A percentile compares a stretch with the other conserved stretches of the same genome.
These are phyloP conservation scores for Drosophila mayaguana DNA, from an alignment of 2,888 invertebrate genomes.

Conservation along the genomic window DNA sequence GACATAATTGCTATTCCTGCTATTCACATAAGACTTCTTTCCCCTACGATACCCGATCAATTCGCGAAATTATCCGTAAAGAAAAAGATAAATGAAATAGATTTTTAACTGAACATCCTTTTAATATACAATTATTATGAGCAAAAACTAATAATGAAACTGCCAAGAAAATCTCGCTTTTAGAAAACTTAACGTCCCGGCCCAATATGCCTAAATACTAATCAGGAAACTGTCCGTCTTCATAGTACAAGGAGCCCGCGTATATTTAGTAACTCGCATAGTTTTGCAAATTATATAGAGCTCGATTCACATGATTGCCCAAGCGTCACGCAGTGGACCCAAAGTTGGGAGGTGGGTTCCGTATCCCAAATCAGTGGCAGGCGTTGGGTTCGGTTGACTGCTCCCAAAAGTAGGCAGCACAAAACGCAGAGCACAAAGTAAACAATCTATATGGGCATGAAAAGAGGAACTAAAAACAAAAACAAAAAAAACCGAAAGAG, in stretches of 20 bases:
- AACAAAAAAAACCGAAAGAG: constrained; percentile 23
- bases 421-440: constrained; percentile 39
- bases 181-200: neutral
- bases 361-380: constrained; percentile 59
- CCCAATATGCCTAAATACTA: constrained; percentile 9
- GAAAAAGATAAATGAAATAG: too few species aligned
- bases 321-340: constrained; percentile 52
- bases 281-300: constrained; percentile 77
- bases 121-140: too few species aligned
- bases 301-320: constrained; percentile 81
- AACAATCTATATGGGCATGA: constrained; percentile 35
- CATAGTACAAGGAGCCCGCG: constrained; percentile 28
- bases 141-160: neutral
- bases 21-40: too few species aligned
- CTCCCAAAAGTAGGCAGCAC: constrained; percentile 64
- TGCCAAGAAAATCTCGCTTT: neutral
- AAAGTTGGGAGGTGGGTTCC: constrained; percentile 31
- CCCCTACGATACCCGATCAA: too few species aligned
- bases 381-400: constrained; percentile 71
- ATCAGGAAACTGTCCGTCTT: constrained; percentile 6
- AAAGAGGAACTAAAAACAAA: constrained; percentile 53
- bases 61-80: neutral
- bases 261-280: constrained; percentile 56
- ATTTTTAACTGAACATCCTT: too few species aligned
- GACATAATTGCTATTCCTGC: too few species aligned